Conservation (phyloP, 2,888 invertebrate genomes). For the Taphrorychus bicolor region DNA sequence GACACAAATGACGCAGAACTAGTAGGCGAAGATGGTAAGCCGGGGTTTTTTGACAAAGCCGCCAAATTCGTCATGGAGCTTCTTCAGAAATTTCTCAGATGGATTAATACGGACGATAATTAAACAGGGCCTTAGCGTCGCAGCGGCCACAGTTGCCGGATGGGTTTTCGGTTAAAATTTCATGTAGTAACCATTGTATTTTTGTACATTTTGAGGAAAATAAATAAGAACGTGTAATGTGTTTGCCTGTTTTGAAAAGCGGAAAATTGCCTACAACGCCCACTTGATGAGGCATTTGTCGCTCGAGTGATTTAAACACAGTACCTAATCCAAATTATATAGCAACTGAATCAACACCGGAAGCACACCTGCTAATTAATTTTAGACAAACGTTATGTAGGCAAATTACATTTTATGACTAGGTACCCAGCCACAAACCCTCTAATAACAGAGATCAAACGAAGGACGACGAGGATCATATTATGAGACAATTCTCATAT, state of each 20-base stretch:
- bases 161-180: conserved; percentile 39
- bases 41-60: conserved; percentile 58
- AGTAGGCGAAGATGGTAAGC: conserved; percentile 33
- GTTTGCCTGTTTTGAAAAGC: background rate
- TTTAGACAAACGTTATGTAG: background rate
- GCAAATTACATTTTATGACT: background rate
- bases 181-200: background rate
- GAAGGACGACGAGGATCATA: background rate
- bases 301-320: background rate
- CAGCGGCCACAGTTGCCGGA: conserved; percentile 23
- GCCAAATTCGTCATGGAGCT: conserved; percentile 59
- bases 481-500: too few species aligned
- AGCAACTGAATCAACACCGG: too few species aligned
- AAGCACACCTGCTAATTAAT: conserved; percentile 10
- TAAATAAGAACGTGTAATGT: too few species aligned
- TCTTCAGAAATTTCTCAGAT: conserved; percentile 59
- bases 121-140: conserved; percentile 34
- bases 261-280: background rate
- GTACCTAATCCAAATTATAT: too few species aligned
- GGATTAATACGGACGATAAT: conserved; percentile 57
- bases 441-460: background rate
- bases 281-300: background rate
- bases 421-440: background rate
- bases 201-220: conserved; percentile 10
- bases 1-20: conserved; percentile 34